Evolutionary conservation across 2,888 invertebrate species (phyloP).

Genomic region (Drosophila hawaiiensis): DNA sequence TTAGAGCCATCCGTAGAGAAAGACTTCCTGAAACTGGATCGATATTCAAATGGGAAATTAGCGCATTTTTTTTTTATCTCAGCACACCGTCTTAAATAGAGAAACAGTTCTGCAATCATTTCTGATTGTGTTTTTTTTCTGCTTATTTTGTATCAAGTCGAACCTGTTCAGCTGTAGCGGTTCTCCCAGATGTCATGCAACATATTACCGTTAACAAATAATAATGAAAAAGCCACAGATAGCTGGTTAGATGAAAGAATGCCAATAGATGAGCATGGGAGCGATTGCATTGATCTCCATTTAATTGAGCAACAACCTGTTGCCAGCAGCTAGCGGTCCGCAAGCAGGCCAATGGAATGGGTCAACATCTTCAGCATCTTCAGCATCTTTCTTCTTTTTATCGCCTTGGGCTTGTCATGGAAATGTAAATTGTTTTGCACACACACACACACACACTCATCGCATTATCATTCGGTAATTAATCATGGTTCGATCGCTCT

Average conservation of each 20-base stretch:
- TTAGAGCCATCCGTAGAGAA: constrained; percentile 27
- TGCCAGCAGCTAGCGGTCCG: constrained; percentile 19
- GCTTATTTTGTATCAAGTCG: constrained; percentile 2
- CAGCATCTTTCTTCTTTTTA: background rate
- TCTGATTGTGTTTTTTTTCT: background rate
- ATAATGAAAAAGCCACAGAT: constrained; percentile 56
- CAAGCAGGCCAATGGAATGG: constrained; percentile 67
- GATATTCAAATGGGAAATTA: constrained; percentile 53
- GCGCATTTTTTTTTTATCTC: constrained; percentile 40
- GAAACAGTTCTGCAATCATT: constrained; percentile 35
- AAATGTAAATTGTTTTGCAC: constrained; percentile 63
- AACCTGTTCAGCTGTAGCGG: constrained; percentile 72
- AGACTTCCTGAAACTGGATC: constrained; percentile 50
- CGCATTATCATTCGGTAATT: constrained; percentile 28
- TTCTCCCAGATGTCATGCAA: constrained; percentile 65
- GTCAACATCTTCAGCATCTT: constrained; percentile 40
- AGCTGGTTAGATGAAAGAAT: constrained; percentile 43
- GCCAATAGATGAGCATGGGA: constrained; percentile 44
- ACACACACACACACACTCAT: constrained; percentile 12
- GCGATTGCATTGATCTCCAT: constrained; percentile 71
- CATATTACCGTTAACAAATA: constrained; percentile 77
- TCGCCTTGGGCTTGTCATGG: constrained; percentile 20
- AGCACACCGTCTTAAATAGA: constrained; percentile 1
- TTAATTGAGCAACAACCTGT: constrained; percentile 60
- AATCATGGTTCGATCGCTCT: constrained; percentile 43